phyloP scores from a whole-genome alignment of 2,797 vertebrate species.

The Loriculus beryllinus region DNA sequence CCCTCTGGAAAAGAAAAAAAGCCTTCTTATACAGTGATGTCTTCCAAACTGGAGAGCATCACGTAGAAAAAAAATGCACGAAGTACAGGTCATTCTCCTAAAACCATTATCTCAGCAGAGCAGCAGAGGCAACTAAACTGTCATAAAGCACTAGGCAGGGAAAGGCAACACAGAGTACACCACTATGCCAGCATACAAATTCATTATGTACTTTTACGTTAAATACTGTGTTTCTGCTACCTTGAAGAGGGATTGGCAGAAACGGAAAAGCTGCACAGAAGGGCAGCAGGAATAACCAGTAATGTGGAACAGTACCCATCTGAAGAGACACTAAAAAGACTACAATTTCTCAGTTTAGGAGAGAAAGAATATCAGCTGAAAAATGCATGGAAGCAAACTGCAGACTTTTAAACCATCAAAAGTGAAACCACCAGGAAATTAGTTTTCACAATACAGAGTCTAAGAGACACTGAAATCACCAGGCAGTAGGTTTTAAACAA shows the following conservation, averaged over 20 bases:
- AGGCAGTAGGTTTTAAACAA: slow-evolving; percentile 37
- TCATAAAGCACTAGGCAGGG: not conserved
- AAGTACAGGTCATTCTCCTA: not conserved
- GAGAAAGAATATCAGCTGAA: not conserved
- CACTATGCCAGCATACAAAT: not conserved
- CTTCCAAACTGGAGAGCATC: not conserved
- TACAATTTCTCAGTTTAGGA: not conserved
- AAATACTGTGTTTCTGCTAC: not conserved
- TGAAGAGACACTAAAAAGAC: not conserved
- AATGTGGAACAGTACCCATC: fast-evolving
- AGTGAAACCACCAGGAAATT: not conserved
- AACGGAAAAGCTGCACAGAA: not conserved
- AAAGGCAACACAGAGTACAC: not conserved
- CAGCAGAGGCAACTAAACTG: not conserved
- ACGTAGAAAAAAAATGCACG: not conserved
- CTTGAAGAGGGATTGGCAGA: not conserved
- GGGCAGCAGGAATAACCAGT: not conserved
- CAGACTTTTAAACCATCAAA: not conserved
- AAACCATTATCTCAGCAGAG: not conserved
- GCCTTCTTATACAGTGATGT: not conserved
- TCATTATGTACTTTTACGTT: not conserved
- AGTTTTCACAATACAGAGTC: not conserved
- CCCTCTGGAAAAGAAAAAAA: fast-evolving
- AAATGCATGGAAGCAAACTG: not conserved
- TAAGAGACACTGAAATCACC: slow-evolving; percentile 6